A percentile compares a stretch with the other conserved stretches of the same genome.
These are phyloP conservation scores for Oxytorus armatus DNA, from an alignment of 2,888 invertebrate genomes.

Conservation along the genomic window DNA sequence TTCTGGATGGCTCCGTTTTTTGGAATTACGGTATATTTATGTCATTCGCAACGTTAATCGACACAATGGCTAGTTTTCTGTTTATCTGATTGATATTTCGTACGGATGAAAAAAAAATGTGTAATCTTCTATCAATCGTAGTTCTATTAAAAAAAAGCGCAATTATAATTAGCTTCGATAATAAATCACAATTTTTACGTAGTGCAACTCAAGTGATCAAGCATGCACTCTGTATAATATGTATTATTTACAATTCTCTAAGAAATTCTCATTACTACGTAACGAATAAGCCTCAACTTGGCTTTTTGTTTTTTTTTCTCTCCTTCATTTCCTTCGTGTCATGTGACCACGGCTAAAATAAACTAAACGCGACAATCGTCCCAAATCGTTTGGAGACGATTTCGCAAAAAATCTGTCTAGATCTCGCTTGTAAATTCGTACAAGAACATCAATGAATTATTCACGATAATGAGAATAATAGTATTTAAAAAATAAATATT, in stretches of 20 bases:
- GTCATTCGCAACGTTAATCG: slow-evolving; percentile 31
- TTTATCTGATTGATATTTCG: slow-evolving; percentile 26
- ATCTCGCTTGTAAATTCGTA: slow-evolving; percentile 35
- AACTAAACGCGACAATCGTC: slow-evolving; percentile 33
- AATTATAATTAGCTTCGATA: slow-evolving; percentile 28
- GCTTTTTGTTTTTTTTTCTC: slow-evolving; percentile 6
- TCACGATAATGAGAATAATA: slow-evolving; percentile 25
- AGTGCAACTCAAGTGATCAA: slow-evolving; percentile 47
- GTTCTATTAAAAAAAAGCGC: background rate
- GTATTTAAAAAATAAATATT: slow-evolving; percentile 47
- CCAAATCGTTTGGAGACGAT: slow-evolving; percentile 9
- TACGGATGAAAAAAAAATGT: slow-evolving; percentile 6
- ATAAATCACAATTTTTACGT: slow-evolving; percentile 45
- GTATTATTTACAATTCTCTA: slow-evolving; percentile 63
- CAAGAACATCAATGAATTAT: slow-evolving; percentile 41
- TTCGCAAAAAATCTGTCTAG: slow-evolving; percentile 21
- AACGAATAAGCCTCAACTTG: slow-evolving; percentile 11
- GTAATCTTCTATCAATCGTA: background rate
- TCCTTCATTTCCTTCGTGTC: background rate
- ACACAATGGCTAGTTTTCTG: slow-evolving; percentile 46
- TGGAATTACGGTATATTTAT: slow-evolving; percentile 28
- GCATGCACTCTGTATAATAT: slow-evolving; percentile 33
- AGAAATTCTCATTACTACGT: slow-evolving; percentile 49
- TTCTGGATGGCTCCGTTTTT: slow-evolving; percentile 34
- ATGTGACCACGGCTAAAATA: slow-evolving; percentile 17